Evolutionary conservation across 2,113 vertebrate genomes (phyloP), one percentile per base, ranked within the genome.

Genomic region (Poicephalus meyeri): DNA sequence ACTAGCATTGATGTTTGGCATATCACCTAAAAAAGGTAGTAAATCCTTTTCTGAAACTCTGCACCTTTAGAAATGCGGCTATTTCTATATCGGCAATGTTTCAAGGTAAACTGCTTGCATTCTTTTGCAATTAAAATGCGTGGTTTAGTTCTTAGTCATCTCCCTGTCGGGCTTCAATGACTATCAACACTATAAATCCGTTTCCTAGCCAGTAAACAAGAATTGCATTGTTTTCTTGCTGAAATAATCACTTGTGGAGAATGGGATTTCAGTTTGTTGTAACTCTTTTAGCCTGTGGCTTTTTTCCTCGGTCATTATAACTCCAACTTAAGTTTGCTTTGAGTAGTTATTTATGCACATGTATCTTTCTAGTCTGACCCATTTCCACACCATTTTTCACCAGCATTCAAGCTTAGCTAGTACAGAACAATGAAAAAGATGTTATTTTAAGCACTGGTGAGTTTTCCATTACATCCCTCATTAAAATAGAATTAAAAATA

Each of bases 391-490:
- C 16, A 58, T 93, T 89, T 95, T 93, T 95, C 71, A 94, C 13
- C 3, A 6, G 25, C 42, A 84, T 69, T 41, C 69, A 91, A 96
- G 39, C 17, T 76, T 90, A 68, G 35, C 31, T 71, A 82, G 23
- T 47, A 44, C 18, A 63, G 95, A 97, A 92, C 41, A 90, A n/a
- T 56, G 70, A 82, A 77, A 77, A 94, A 84, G 31, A 21, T 83
- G 23, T 94, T 92, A 16, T 52, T 92, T 92, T 93, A 93, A 80
- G 53, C 77, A 73, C 47, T 90, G 37, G 11, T 63, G 46, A 71
- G 16, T 93, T 97, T 97, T 91, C 92, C 89, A 93, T 96, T 93
- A 71, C 46, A 92, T 80, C 80, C 46, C 73, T 95, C 84, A 89
- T 88, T 93, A 93, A 96, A 96, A 89, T 17, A 80, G 69, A 95